Conservation (phyloP, 2,888 invertebrate species). For the Chalcosyrphus nemorum region DNA sequence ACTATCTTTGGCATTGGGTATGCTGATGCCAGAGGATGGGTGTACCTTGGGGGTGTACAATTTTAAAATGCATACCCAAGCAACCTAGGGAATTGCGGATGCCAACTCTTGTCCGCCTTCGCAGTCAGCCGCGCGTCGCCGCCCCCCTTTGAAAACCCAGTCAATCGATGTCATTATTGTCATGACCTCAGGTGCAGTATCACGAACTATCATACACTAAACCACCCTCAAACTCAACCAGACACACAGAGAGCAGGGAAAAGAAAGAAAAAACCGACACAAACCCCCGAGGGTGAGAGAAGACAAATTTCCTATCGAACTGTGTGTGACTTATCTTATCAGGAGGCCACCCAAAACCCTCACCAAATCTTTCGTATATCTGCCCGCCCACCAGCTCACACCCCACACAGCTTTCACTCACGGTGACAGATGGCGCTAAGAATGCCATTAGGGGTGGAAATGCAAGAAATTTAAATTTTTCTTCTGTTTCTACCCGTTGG, state of each 20-base stretch:
- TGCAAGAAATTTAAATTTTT: constrained; percentile 49
- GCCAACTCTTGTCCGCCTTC: constrained; percentile 58
- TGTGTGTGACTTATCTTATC: constrained; percentile 71
- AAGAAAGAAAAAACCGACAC: neutral
- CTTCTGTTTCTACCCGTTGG: neutral
- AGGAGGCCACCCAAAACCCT: constrained; percentile 27
- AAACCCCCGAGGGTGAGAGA: constrained; percentile 39
- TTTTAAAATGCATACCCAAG: constrained; percentile 65
- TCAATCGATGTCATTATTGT: constrained; percentile 73
- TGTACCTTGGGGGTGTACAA: constrained; percentile 47
- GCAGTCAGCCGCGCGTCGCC: constrained; percentile 13
- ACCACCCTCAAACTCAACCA: constrained; percentile 34
- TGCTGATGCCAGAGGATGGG: no score
- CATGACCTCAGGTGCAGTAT: constrained; percentile 72
- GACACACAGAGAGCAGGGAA: neutral
- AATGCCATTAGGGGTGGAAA: constrained; percentile 55
- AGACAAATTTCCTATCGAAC: constrained; percentile 69
- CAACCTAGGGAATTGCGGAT: constrained; percentile 37
- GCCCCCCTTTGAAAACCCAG: constrained; percentile 55
- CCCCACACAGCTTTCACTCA: neutral
- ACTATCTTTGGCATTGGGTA: constrained; percentile 57
- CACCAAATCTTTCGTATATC: no score
- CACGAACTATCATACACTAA: constrained; percentile 60
- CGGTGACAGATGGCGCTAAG: constrained; percentile 54
- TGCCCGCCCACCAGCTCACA: constrained; percentile 20